Evolutionary conservation across 2,113 vertebrate species (phyloP).

Genomic region (Xiphophorus maculatus): DNA sequence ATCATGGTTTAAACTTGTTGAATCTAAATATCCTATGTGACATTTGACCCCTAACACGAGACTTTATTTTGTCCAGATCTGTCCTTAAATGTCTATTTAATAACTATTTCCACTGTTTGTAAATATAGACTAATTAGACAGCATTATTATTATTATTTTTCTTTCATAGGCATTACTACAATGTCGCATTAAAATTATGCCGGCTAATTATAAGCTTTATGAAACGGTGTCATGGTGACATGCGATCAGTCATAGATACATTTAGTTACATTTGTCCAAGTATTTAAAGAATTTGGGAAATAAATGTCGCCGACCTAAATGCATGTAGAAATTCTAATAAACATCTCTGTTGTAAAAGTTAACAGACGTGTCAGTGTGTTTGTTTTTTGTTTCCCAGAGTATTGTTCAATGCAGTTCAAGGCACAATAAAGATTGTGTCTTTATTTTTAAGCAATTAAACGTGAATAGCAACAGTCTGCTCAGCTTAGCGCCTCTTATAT

Average conservation of each 20-base stretch:
- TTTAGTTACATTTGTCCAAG: neutral
- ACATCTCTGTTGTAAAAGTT: neutral
- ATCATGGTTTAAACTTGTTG: neutral
- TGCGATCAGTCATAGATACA: neutral
- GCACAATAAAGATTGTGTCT: neutral
- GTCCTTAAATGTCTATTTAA: neutral
- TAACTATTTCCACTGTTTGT: neutral
- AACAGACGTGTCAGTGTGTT: neutral
- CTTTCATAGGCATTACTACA: neutral
- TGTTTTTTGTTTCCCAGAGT: neutral
- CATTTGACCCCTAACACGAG: neutral
- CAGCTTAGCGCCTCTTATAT: too few relatives aligned
- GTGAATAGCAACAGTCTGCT: neutral
- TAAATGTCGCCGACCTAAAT: constrained; percentile 14
- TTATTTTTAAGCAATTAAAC: neutral
- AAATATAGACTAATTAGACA: neutral
- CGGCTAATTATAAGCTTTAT: neutral
- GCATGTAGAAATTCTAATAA: constrained; percentile 27
- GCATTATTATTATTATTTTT: neutral
- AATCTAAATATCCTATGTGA: neutral
- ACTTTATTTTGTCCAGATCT: constrained; percentile 9
- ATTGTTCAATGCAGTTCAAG: neutral
- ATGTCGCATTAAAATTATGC: neutral
- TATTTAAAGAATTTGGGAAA: constrained; percentile 15
- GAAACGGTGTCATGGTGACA: neutral